Evolutionary conservation across 2,888 invertebrate genomes (phyloP), one percentile per base, ranked within the genome.

Genomic region (Yponomeuta evonymella): DNA sequence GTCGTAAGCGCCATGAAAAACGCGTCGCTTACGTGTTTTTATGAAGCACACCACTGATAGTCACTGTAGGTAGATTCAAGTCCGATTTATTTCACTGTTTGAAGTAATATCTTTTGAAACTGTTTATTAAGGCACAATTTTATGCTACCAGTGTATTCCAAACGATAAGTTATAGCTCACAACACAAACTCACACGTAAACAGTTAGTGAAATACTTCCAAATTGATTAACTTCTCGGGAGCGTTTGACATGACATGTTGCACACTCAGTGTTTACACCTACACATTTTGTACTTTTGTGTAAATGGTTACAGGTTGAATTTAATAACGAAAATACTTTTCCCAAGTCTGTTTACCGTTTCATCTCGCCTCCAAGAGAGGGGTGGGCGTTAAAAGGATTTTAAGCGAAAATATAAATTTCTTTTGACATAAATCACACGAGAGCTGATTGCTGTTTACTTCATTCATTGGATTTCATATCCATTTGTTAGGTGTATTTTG

Each of bases 1-100:
- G 63, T 63, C 63, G 63, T 63, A 63, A 63, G 63, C 63, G 63
- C 63, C 63, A 63, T 63, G 63, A 63, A 48, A 48, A 11, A 11
- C 48, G 48, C 48, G 48, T 48, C 48, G 48, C 48, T 48, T 48
- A 48, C 48, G 63, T 11, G 63, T 63, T 63, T 63, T 6, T 8
- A 8, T 63, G 15, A 29, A 9, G 15, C 63, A 9, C 63, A 2
- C 63, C 63, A 12, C 23, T n/a, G 63, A 4, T 63, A 6, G 1
- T 2, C n/a, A 63, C n/a, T 63, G 63, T 63, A 63, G 63, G 63
- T 63, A 63, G 63, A n/a, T 63, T 63, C 15, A 2, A 63, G 63
- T 8, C 10, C 15, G 1, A 63, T 8, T 63, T 33, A n/a, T n/a
- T 63, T 63, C 29, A 63, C 63, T 63, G 2, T 12, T 63, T 63